Conservation (phyloP, 2,113 vertebrate species). For the Fulica atra region DNA sequence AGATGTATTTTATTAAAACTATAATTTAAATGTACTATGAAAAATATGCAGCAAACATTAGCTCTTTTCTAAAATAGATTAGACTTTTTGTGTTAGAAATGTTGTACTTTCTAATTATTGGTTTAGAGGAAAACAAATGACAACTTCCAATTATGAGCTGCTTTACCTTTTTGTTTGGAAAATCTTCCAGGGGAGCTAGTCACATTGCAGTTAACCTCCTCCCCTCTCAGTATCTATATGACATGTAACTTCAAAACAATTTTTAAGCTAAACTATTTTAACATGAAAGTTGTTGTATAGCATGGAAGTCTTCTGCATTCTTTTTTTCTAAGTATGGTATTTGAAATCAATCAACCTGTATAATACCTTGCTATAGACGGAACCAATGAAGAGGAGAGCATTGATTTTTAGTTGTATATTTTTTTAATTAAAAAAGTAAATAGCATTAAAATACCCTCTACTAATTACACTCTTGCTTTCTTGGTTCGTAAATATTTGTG, state of each 20-base stretch:
- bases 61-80: slow-evolving; percentile 79
- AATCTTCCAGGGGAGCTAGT: slow-evolving; percentile 48
- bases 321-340: slow-evolving; percentile 50
- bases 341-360: slow-evolving; percentile 47
- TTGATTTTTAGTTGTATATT: slow-evolving; percentile 62
- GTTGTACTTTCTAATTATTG: slow-evolving; percentile 73
- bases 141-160: slow-evolving; percentile 65
- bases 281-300: slow-evolving; percentile 57
- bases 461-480: slow-evolving; percentile 33
- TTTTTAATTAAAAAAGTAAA: slow-evolving; percentile 40
- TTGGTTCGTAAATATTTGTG: slow-evolving; percentile 38
- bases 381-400: slow-evolving; percentile 34
- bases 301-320: slow-evolving; percentile 47
- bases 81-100: slow-evolving; percentile 78
- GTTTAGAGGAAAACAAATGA: slow-evolving; percentile 50
- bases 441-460: slow-evolving; percentile 53
- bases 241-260: slow-evolving; percentile 32
- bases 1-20: slow-evolving; percentile 86
- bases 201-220: slow-evolving; percentile 26
- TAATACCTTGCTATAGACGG: slow-evolving; percentile 48
- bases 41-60: slow-evolving; percentile 80
- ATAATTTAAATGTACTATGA: slow-evolving; percentile 85
- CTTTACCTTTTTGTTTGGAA: slow-evolving; percentile 56
- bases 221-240: slow-evolving; percentile 28
- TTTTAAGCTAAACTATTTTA: slow-evolving; percentile 53